Conservation (phyloP, 2,888 invertebrate species). For the Acanthosepion esculentum region DNA sequence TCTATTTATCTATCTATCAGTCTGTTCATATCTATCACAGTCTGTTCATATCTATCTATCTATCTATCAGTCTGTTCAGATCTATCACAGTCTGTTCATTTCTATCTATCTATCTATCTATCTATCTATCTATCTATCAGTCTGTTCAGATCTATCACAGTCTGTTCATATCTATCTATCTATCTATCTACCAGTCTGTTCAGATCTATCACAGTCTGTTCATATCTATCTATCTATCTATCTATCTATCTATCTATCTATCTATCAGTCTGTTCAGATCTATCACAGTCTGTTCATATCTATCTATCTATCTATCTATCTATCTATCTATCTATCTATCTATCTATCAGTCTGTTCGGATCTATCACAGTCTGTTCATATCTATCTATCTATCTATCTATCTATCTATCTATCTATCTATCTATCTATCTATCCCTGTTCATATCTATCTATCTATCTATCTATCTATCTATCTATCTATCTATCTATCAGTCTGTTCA, state of each 20-base stretch:
- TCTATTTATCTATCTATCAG: too few species aligned
- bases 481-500: neutral
- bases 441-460: neutral
- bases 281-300: too few species aligned
- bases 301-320: neutral
- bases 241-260: too few species aligned
- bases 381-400: neutral
- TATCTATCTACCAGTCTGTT: neutral
- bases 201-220: too few species aligned
- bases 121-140: neutral
- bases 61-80: too few species aligned
- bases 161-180: neutral
- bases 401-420: neutral
- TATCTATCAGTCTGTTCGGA: neutral
- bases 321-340: neutral
- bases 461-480: neutral
- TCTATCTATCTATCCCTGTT: too few species aligned
- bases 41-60: too few species aligned
- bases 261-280: too few species aligned
- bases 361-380: neutral
- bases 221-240: too few species aligned
- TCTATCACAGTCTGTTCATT: too few species aligned
- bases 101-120: neutral
- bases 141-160: too few species aligned
- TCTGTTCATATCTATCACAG: too few species aligned